Evolutionary conservation across 2,888 invertebrate species (phyloP), one percentile per base, ranked within the genome.

Genomic region (Pogonocherus hispidulus): DNA sequence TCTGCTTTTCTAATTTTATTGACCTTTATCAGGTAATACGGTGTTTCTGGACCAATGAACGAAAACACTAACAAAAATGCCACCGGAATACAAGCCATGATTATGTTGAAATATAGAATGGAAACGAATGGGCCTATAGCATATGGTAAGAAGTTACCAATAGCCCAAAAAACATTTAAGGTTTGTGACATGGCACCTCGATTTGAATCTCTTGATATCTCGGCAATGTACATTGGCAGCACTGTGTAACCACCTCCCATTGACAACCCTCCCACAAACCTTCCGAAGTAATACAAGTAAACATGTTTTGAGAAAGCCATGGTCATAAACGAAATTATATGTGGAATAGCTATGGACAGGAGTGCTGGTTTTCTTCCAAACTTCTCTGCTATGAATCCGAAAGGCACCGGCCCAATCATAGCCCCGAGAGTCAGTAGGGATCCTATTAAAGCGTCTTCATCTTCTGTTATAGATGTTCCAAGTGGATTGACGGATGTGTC

Each of bases 211-310:
- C 93, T 84, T 0, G 95, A 90, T 44, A 95, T 92, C 85, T 96
- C 96, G 47, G 94, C 94, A 70, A 95, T 90, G 85, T 96, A 96
- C 90, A 95, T 92, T 0, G 96, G 94, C 0, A 91, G 89, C 1
- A 92, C 89, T 0, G 92, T 91, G 85, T 92, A 93, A 11, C 91
- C 87, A 79, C 92, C 90, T 0, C 93, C 92, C 0, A 91, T 88
- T 0, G 90, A 90, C 0, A 93, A 79, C 54, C 94, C 94, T 14
- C 83, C 84, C 5, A 88, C 65, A 18, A 87, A 76, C 71, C 88
- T 80, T 14, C 86, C 87, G 1, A 83, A 78, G 71, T 86, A 87
- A 56, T 75, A 81, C 19, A 75, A 49, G 49, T 76, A 68, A n/a
- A 80, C 70, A 32, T 72, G 66, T 2, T 49, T 59, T 5, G 78